Evolutionary conservation across 2,888 invertebrate genomes (phyloP).

Genomic region (Bursaphelenchus okinawaensis): DNA sequence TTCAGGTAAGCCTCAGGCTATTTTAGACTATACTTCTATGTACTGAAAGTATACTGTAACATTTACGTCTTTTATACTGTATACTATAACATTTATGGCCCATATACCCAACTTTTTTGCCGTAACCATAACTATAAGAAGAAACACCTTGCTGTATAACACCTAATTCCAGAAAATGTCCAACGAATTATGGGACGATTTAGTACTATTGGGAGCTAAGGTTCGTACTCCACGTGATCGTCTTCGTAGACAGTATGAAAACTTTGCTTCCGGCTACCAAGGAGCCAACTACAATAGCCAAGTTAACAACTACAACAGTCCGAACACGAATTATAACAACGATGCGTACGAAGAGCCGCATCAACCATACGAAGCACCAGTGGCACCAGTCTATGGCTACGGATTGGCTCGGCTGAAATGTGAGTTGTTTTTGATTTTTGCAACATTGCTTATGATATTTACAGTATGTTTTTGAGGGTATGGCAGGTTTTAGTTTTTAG

Average conservation of each 20-base stretch:
- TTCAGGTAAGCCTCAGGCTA: background rate
- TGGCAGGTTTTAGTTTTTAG: too few species aligned
- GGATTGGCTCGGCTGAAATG: constrained; percentile 11
- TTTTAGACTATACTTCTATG: background rate
- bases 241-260: constrained; percentile 10
- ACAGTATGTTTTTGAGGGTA: too few species aligned
- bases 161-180: constrained; percentile 3
- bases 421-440: too few species aligned
- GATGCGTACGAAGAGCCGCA: background rate
- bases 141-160: too few species aligned
- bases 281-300: background rate
- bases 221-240: constrained; percentile 10
- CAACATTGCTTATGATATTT: too few species aligned
- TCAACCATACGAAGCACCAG: background rate
- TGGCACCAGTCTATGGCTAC: constrained; percentile 5
- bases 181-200: constrained; percentile 10
- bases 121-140: too few species aligned
- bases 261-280: background rate
- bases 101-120: too few species aligned
- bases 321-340: background rate
- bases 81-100: too few species aligned
- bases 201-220: background rate
- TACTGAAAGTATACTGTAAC: background rate
- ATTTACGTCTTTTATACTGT: background rate
- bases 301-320: background rate